A percentile compares a stretch with the other conserved stretches of the same genome.
These are phyloP conservation scores for Archivesica marissinica DNA, from an alignment of 1,140 invertebrate genomes.

Conservation along the genomic window DNA sequence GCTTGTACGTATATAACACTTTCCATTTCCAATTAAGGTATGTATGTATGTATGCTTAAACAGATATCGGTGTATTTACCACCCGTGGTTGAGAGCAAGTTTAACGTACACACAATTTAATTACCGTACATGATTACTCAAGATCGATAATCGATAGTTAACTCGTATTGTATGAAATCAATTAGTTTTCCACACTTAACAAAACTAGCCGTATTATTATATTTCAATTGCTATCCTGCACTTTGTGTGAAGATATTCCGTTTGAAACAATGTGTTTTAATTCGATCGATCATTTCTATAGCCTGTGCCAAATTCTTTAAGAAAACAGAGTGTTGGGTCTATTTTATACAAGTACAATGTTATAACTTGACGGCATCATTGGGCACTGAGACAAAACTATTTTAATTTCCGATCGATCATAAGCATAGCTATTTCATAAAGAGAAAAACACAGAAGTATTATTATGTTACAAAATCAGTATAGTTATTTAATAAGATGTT, in stretches of 20 bases:
- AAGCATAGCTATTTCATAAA: too few species aligned
- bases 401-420: too few species aligned
- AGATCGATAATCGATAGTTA: conserved; percentile 24
- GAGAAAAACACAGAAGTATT: too few species aligned
- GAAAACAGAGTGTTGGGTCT: too few species aligned
- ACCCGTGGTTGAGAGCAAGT: conserved; percentile 29
- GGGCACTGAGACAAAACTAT: too few species aligned
- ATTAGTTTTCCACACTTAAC: conserved; percentile 29
- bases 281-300: too few species aligned
- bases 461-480: too few species aligned
- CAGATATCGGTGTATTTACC: conserved; percentile 36
- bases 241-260: neutral
- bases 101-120: neutral
- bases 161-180: conserved; percentile 18
- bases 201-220: conserved; percentile 16
- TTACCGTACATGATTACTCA: neutral
- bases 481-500: too few species aligned
- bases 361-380: too few species aligned
- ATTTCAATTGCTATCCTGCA: neutral
- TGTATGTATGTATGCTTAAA: conserved; percentile 39
- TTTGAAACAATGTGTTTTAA: conserved; percentile 4
- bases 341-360: too few species aligned
- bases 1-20: conserved; percentile 25
- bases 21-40: conserved; percentile 59
- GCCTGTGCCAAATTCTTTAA: too few species aligned